Evolutionary conservation across 2,888 invertebrate species (phyloP).

Genomic region (Acleris emargana): DNA sequence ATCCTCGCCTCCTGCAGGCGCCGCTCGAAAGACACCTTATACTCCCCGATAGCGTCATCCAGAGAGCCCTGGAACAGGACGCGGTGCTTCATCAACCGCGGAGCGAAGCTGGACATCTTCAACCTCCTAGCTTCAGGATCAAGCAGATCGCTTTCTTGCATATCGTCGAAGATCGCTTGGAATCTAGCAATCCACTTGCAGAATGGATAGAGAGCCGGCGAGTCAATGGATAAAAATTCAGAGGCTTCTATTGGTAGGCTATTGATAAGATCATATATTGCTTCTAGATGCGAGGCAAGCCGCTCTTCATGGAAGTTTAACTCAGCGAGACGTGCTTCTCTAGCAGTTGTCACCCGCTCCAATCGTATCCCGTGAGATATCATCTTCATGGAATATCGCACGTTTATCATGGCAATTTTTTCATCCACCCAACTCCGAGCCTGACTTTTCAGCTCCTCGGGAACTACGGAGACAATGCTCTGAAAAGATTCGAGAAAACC

Average conservation of each 20-base stretch:
- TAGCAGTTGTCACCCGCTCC: constrained; percentile 61
- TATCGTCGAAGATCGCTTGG: constrained; percentile 48
- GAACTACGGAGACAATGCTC: constrained; percentile 54
- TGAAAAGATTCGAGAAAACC: constrained; percentile 70
- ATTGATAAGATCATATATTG: constrained; percentile 56
- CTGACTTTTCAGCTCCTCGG: constrained; percentile 59
- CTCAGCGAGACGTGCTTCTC: constrained; percentile 57
- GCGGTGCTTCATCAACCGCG: constrained; percentile 58
- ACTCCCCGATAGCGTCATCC: constrained; percentile 47
- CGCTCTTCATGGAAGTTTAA: constrained; percentile 59
- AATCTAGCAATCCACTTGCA: constrained; percentile 54
- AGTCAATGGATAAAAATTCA: constrained; percentile 53
- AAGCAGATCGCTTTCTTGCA: constrained; percentile 46
- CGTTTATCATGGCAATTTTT: constrained; percentile 53
- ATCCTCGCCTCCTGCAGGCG: constrained; percentile 64
- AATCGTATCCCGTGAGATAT: constrained; percentile 62
- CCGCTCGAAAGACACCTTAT: constrained; percentile 52
- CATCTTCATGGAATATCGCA: constrained; percentile 66
- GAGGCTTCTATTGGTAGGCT: constrained; percentile 53
- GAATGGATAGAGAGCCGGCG: constrained; percentile 62
- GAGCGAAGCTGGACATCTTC: constrained; percentile 65
- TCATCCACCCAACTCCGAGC: constrained; percentile 65
- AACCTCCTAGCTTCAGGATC: constrained; percentile 57
- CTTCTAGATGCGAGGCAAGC: constrained; percentile 62
- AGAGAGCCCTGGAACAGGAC: constrained; percentile 63